phyloP scores from a whole-genome alignment of 2,797 vertebrate genomes.

The Loris lydekkerianus region DNA sequence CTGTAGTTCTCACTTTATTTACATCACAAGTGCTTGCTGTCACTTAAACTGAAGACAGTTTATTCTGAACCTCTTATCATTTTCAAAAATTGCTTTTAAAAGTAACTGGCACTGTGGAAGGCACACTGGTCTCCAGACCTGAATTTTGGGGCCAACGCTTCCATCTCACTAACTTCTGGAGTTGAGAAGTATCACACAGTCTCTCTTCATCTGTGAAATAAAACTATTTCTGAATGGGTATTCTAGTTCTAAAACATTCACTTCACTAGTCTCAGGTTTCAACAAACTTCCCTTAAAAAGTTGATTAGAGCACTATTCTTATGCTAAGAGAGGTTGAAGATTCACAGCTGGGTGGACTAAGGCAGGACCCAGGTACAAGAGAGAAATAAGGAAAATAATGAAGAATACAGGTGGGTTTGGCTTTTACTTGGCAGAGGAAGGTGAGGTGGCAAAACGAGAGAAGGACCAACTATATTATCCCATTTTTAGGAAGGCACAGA shows the following conservation, averaged over 20 bases:
- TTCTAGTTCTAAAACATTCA: conserved; percentile 5
- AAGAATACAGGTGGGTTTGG: neutral
- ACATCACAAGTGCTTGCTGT: neutral
- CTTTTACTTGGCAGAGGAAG: neutral
- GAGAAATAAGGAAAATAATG: neutral
- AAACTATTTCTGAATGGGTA: neutral
- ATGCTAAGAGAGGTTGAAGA: neutral
- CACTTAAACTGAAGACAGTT: neutral
- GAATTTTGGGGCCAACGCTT: neutral
- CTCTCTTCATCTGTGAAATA: neutral
- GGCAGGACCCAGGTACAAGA: neutral
- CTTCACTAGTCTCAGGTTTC: neutral
- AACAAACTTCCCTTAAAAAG: neutral
- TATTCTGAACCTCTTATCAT: neutral
- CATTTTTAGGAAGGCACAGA: neutral
- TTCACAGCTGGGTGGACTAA: neutral
- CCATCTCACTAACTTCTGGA: neutral
- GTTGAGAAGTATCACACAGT: neutral
- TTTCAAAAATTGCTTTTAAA: conserved; percentile 56
- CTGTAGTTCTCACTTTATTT: neutral
- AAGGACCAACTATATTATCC: neutral
- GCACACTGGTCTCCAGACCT: neutral
- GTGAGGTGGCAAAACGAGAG: neutral
- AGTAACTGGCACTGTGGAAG: neutral
- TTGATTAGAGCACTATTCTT: neutral